phyloP scores from a whole-genome alignment of 2,797 vertebrate genomes.

The Galaxias olidus region DNA sequence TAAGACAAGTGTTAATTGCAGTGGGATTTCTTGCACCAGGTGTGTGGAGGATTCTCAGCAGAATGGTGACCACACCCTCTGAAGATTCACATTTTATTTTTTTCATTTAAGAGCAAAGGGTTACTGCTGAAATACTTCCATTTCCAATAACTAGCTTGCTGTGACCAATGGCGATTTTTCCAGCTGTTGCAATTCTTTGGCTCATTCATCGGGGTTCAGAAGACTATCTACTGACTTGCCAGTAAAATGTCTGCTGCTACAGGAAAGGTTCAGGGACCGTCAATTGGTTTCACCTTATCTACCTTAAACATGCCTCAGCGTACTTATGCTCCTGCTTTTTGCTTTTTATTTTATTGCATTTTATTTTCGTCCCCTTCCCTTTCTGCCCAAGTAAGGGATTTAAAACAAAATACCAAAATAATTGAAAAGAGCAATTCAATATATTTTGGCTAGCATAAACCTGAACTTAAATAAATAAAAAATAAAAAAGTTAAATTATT shows the following conservation, averaged over 20 bases:
- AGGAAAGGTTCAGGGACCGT: constrained; percentile 61
- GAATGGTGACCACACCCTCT: constrained; percentile 52
- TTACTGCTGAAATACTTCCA: constrained; percentile 54
- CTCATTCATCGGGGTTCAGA: constrained; percentile 59
- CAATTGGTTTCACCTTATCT: constrained; percentile 77
- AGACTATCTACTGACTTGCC: constrained; percentile 68
- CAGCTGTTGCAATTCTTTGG: constrained; percentile 70
- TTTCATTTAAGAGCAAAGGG: constrained; percentile 60
- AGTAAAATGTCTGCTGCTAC: constrained; percentile 71
- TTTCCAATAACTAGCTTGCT: constrained; percentile 63
- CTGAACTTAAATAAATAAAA: too few species aligned
- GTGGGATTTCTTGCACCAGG: constrained; percentile 42
- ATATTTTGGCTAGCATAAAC: too few species aligned
- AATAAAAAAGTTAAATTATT: too few species aligned
- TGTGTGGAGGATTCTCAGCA: constrained; percentile 52
- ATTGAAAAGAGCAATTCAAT: too few species aligned
- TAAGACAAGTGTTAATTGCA: constrained; percentile 56
- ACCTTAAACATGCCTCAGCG: constrained; percentile 73
- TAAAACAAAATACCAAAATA: too few species aligned
- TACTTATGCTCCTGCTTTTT: constrained; percentile 55
- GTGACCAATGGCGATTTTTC: constrained; percentile 74
- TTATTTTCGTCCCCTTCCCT: constrained; percentile 49
- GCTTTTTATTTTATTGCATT: constrained; percentile 49
- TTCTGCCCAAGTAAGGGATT: too few species aligned
- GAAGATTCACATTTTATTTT: constrained; percentile 12